phyloP scores from a whole-genome alignment of 2,113 vertebrate species.

The Coracopsis vasa region DNA sequence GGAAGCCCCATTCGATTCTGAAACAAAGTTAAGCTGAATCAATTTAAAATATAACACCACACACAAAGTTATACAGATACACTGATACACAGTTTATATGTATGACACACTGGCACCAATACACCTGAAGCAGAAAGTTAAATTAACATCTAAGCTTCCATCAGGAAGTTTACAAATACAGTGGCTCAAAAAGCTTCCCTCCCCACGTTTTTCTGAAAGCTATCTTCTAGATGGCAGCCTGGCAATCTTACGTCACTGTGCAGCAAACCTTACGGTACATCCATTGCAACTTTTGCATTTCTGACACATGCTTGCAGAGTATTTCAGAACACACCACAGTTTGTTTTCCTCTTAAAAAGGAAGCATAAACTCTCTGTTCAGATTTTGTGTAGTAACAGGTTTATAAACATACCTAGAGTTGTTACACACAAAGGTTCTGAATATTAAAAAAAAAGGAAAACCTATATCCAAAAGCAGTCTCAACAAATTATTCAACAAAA shows the following conservation, averaged over 20 bases:
- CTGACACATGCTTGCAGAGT: not conserved
- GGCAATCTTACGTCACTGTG: not conserved
- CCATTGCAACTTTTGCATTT: not conserved
- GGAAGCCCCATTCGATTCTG: not conserved
- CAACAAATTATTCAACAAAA: not conserved
- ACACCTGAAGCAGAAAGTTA: not conserved
- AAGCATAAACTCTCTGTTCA: not conserved
- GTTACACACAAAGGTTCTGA: not conserved
- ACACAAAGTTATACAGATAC: not conserved
- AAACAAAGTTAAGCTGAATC: not conserved
- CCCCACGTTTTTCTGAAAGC: fast-evolving
- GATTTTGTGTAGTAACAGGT: not conserved
- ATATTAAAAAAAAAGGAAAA: not conserved
- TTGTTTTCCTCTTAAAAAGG: not conserved
- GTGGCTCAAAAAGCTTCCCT: not conserved
- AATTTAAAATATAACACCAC: not conserved
- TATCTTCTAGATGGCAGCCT: not conserved
- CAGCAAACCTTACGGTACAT: not conserved
- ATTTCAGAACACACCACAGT: not conserved
- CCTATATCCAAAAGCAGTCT: not conserved
- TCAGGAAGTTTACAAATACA: not conserved
- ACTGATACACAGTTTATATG: not conserved
- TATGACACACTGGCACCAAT: not conserved
- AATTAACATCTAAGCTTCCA: not conserved
- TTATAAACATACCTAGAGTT: not conserved